Evolutionary conservation across 2,797 vertebrate genomes (phyloP).

Genomic region (Varecia variegata): DNA sequence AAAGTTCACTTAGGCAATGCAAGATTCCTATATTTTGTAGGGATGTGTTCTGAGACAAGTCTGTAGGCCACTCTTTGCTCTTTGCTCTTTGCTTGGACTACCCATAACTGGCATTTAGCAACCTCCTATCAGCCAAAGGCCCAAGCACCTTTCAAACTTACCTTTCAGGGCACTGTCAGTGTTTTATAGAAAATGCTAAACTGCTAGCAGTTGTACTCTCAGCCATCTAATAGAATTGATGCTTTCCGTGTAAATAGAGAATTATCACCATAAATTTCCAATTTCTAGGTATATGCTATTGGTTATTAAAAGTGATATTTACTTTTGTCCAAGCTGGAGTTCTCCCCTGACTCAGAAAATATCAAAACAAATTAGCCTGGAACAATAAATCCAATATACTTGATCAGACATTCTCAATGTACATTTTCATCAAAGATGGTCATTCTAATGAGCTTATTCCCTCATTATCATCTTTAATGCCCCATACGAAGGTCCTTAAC

Average conservation of each 20-base stretch:
- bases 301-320: neutral
- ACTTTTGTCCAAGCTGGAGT: neutral
- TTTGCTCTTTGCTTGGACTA: neutral
- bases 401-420: conserved; percentile 33
- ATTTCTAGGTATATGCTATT: neutral
- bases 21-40: neutral
- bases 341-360: conserved; percentile 12
- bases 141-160: neutral
- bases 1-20: neutral
- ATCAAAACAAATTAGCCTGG: neutral
- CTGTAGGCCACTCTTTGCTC: neutral
- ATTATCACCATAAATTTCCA: neutral
- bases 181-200: conserved; percentile 29
- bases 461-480: neutral
- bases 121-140: neutral
- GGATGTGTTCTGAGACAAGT: neutral
- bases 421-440: conserved; percentile 33
- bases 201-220: neutral
- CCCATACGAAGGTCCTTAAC: conserved; percentile 33
- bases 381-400: neutral
- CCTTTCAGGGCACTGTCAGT: neutral
- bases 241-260: neutral
- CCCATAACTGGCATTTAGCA: neutral
- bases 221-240: neutral
- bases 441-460: neutral